phyloP scores from a whole-genome alignment of 2,888 invertebrate species.

The Protula sp. region DNA sequence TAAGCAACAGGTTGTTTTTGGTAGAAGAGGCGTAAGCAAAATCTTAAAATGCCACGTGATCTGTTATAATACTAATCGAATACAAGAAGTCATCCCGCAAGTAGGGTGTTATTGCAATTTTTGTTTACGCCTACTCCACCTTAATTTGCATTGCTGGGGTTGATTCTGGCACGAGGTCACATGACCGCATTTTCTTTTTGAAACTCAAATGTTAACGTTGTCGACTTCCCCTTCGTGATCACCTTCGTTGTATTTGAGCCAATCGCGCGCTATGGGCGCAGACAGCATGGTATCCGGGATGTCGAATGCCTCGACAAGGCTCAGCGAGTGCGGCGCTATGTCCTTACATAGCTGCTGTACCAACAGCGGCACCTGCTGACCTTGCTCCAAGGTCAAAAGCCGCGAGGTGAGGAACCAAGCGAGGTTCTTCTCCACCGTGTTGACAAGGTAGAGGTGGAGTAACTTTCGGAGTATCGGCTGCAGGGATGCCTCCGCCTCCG shows the following conservation, averaged over 20 bases:
- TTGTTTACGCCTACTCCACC: too few species aligned
- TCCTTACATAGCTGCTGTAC: constrained; percentile 19
- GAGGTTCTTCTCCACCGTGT: constrained; percentile 22
- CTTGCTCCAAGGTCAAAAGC: constrained; percentile 15
- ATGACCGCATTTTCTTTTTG: too few species aligned
- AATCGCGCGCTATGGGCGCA: constrained; percentile 30
- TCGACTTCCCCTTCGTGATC: not conserved
- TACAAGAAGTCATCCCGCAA: too few species aligned
- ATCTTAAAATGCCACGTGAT: too few species aligned
- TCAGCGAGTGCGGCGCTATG: constrained; percentile 21
- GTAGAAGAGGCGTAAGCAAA: too few species aligned
- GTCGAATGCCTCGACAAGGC: constrained; percentile 25
- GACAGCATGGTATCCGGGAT: constrained; percentile 25
- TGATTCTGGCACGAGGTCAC: too few species aligned
- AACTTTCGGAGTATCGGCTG: constrained; percentile 20
- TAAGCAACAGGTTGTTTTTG: too few species aligned
- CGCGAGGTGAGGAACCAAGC: constrained; percentile 20
- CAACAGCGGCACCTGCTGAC: constrained; percentile 5
- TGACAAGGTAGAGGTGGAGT: constrained; percentile 25
- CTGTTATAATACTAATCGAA: too few species aligned
- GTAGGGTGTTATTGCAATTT: too few species aligned
- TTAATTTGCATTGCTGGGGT: too few species aligned
- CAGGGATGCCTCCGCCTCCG: constrained; percentile 17
- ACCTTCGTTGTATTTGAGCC: constrained; percentile 27
- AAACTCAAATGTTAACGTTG: too few species aligned